These are phyloP conservation scores for Muricea muricata DNA, from an alignment of 92 coral and sea anemone species.

Conservation along the genomic window DNA sequence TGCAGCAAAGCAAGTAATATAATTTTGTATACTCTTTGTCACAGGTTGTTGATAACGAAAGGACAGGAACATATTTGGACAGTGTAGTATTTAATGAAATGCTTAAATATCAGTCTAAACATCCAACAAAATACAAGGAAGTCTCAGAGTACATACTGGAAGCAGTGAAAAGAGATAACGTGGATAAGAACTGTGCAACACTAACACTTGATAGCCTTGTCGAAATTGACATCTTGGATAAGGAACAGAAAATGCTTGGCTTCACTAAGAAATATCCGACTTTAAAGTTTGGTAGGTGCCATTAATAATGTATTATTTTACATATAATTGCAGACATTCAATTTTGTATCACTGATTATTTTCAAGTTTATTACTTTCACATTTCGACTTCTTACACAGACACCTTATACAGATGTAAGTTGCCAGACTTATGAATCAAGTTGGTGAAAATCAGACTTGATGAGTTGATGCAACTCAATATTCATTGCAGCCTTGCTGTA, in stretches of 20 bases:
- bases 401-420: no score
- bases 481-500: no score
- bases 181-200: conserved; percentile 52
- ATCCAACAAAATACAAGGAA: conserved; percentile 29
- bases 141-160: conserved; percentile 63
- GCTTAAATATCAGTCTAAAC: conserved; percentile 41
- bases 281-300: conserved; percentile 56
- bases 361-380: no score
- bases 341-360: no score
- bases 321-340: no score
- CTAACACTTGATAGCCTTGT: conserved; percentile 70
- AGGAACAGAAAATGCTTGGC: conserved; percentile 45
- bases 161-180: conserved; percentile 36
- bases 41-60: conserved; percentile 56
- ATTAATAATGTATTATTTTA: background rate
- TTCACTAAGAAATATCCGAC: conserved; percentile 58
- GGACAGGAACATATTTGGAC: conserved; percentile 68
- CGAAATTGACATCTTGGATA: conserved; percentile 49
- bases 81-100: conserved; percentile 61
- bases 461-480: no score
- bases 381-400: no score
- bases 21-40: no score
- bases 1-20: no score
- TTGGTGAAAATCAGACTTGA: no score
- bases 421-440: no score